Percentiles rank a stretch among this genome's conserved stretches.
These are phyloP conservation scores for Panthera leo DNA, from an alignment of 2,113 vertebrate species.

Conservation along the genomic window DNA sequence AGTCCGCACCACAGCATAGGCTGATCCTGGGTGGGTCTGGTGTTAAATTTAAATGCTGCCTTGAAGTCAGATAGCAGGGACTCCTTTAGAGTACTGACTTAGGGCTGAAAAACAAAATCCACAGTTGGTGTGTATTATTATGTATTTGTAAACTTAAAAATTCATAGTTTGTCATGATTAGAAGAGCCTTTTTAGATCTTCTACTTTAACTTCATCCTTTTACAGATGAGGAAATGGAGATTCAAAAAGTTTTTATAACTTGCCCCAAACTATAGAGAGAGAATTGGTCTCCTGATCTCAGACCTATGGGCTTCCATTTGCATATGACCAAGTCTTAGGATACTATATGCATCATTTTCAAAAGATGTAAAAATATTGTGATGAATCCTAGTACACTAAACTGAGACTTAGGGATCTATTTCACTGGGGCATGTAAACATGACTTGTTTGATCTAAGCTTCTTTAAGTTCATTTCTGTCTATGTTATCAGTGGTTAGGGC, in stretches of 20 bases:
- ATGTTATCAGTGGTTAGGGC: neutral
- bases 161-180: neutral
- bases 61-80: neutral
- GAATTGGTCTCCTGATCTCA: neutral
- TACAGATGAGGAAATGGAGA: neutral
- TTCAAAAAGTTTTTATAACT: neutral
- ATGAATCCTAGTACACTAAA: neutral
- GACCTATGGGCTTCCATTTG: neutral
- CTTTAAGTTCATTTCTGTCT: neutral
- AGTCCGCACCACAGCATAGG: neutral
- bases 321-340: neutral
- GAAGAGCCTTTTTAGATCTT: neutral
- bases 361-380: neutral
- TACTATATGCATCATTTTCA: neutral
- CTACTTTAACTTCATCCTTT: slow-evolving; percentile 25
- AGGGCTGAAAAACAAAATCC: neutral
- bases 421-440: neutral
- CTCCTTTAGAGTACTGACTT: neutral
- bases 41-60: slow-evolving; percentile 34
- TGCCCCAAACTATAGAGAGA: neutral
- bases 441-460: slow-evolving; percentile 27
- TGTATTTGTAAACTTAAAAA: slow-evolving; percentile 46
- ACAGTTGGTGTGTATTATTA: neutral
- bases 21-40: neutral
- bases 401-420: neutral